A percentile compares a stretch with the other conserved stretches of the same genome.
Conservation (phyloP, 2,113 vertebrate genomes). For the Gymnarchus niloticus region DNA sequence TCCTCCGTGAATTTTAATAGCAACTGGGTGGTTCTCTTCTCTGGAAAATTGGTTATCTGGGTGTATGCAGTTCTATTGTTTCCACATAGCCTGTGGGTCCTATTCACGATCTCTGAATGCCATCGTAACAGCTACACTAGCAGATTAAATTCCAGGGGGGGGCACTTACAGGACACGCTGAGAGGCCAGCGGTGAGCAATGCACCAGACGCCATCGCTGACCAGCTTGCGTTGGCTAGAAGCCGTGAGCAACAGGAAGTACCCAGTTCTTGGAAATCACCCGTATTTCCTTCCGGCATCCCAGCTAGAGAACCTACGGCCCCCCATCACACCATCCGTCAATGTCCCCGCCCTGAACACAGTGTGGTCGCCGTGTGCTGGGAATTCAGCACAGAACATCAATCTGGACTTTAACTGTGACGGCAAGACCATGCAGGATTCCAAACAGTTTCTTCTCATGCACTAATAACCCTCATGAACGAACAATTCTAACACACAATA, state of each 20-base stretch:
- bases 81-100: slow-evolving; percentile 3
- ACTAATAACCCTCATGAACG: too few relatives aligned
- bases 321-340: slow-evolving; percentile 34
- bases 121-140: neutral
- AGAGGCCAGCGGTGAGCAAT: neutral
- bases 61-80: neutral
- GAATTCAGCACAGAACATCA: slow-evolving; percentile 33
- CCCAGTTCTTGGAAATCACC: neutral
- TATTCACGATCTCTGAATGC: neutral
- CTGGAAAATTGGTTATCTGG: slow-evolving; percentile 14
- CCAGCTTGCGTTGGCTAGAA: neutral
- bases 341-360: slow-evolving; percentile 35
- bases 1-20: neutral
- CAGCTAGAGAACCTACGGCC: neutral
- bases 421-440: too few relatives aligned
- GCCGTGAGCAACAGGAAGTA: too few relatives aligned
- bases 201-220: too few relatives aligned
- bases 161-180: neutral
- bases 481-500: too few relatives aligned
- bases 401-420: slow-evolving; percentile 48
- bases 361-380: slow-evolving; percentile 29
- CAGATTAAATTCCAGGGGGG: neutral
- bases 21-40: neutral
- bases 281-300: slow-evolving; percentile 21
- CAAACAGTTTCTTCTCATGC: too few relatives aligned